Base-by-base conservation (phyloP, 1,140 invertebrate species). In the Maconellicoccus hirsutus region DNA sequence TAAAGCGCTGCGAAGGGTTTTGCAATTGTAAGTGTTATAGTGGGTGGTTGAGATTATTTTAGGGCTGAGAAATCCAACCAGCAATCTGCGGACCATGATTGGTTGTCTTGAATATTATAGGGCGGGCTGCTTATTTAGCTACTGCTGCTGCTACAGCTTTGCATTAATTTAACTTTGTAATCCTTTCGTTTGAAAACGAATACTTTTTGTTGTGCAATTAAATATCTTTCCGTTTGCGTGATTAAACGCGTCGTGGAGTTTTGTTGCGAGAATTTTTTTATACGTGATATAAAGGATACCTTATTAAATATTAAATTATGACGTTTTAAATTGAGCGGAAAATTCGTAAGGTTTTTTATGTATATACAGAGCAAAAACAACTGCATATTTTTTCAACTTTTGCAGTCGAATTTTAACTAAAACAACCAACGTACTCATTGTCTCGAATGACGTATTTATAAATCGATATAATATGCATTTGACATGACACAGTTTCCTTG, bases 31-130 rank as follows among this genome's bases (percentile, higher is more conserved):
- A 66, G 61, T 66, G 25, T 25, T 66, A 66, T 66, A 66, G 61
- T 66, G 61, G 61, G 61, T 66, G 61, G 61, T 66, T 66, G 61
- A 66, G 61, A 66, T 66, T 66, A 66, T 66, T 66, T 66, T 66
- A 66, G 61, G 61, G 61, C 25, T 66, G 61, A 66, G 61, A 66
- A 66, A 66, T 66, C 61, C 61, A 66, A 66, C 61, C 61, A 66
- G 61, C 61, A 66, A 23, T 66, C 61, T 66, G 61, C 61, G 61
- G 61, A 66, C 61, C 61, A 66, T 26, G 61, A 66, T 66, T 66
- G 61, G 61, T 66, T 26, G 61, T 66, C 61, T 66, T 66, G 61
- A 66, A 66, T 66, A 66, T 66, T 66, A 26, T 26, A 66, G 61
- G 61, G 61, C 61, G 61, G 61, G 61, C 61, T 25, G 61, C 21